Percentiles rank a stretch among this genome's conserved stretches.
phyloP scores from a whole-genome alignment of 1,140 invertebrate species.

The Brachionus rotundiformis region DNA sequence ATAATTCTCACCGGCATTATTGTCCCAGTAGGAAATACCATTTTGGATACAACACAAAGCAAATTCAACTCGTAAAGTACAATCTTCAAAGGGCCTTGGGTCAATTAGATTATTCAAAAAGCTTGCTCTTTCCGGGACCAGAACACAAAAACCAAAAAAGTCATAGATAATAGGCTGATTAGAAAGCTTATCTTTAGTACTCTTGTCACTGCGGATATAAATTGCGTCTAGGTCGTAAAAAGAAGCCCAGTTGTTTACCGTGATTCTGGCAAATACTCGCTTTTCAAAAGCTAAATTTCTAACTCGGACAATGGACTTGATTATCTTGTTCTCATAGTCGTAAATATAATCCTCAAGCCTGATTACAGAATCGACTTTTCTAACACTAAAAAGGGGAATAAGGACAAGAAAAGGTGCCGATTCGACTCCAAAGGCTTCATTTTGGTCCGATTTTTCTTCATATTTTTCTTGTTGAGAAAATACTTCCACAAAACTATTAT shows the following conservation, averaged over 20 bases:
- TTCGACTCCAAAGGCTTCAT: background rate
- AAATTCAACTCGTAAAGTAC: slow-evolving; percentile 42
- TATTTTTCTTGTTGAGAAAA: background rate
- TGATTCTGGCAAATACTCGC: background rate
- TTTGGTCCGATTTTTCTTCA: background rate
- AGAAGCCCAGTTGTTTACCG: background rate
- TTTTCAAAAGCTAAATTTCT: slow-evolving; percentile 39
- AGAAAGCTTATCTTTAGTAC: background rate
- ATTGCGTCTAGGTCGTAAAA: slow-evolving; percentile 41
- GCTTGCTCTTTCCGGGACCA: background rate
- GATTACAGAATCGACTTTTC: slow-evolving; percentile 4
- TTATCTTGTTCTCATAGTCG: slow-evolving; percentile 48
- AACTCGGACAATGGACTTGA: background rate
- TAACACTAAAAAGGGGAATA: slow-evolving; percentile 5
- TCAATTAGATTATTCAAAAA: background rate
- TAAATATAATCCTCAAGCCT: slow-evolving; percentile 32
- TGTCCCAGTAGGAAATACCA: slow-evolving; percentile 26
- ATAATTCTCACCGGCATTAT: slow-evolving; percentile 43
- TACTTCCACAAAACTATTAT: slow-evolving; percentile 37
- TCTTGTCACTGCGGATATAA: slow-evolving; percentile 44
- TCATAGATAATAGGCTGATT: background rate
- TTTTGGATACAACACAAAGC: slow-evolving; percentile 36
- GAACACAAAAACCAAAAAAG: slow-evolving; percentile 27
- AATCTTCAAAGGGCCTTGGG: slow-evolving; percentile 14
- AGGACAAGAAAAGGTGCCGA: slow-evolving; percentile 40